These are phyloP conservation scores for Halcyon chelicuti DNA, from an alignment of 2,797 vertebrate genomes.

Conservation along the genomic window DNA sequence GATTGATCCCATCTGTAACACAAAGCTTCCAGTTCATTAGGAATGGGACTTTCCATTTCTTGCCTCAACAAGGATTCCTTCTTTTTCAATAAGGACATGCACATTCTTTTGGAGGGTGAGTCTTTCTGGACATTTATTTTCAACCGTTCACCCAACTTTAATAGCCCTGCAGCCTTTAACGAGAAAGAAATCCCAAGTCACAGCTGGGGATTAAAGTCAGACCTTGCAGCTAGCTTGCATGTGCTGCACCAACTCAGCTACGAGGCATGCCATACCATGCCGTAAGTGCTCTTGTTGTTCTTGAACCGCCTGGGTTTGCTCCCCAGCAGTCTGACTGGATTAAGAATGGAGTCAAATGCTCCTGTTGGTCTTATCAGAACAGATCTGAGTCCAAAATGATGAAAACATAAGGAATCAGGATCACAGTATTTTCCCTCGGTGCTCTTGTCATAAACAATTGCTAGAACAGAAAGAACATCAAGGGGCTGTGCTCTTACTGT, in stretches of 20 bases:
- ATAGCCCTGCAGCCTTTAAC: constrained; percentile 1
- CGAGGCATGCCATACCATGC: neutral
- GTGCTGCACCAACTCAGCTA: neutral
- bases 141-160: constrained; percentile 9
- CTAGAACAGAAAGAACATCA: neutral
- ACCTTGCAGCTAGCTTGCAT: constrained; percentile 4
- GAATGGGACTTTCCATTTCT: neutral
- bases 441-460: constrained; percentile 51
- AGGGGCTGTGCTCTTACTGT: neutral
- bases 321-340: constrained; percentile 47
- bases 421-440: neutral
- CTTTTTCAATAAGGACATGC: neutral
- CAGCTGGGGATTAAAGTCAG: constrained; percentile 45
- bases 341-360: constrained; percentile 52
- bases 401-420: constrained; percentile 44
- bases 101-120: neutral
- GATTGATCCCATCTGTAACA: neutral
- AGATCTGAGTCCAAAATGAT: constrained; percentile 34
- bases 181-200: constrained; percentile 44
- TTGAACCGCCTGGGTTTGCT: constrained; percentile 19
- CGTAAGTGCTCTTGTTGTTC: neutral
- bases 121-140: constrained; percentile 12
- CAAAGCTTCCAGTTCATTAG: neutral
- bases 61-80: neutral
- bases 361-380: constrained; percentile 28